phyloP scores from a whole-genome alignment of 2,888 invertebrate genomes.

The Sycophila texana region DNA sequence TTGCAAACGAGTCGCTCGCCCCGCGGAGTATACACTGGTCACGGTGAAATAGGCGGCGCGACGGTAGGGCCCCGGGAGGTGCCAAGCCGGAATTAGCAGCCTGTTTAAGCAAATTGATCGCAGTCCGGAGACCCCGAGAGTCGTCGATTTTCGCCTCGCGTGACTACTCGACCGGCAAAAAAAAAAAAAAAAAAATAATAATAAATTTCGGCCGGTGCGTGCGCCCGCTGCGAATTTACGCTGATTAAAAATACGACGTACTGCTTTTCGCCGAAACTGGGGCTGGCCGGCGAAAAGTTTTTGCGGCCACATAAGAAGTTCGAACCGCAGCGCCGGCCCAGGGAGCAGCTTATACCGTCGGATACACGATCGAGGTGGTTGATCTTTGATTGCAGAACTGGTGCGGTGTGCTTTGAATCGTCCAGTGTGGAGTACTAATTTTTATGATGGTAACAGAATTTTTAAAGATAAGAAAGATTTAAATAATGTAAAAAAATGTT shows the following conservation, averaged over 20 bases:
- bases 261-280: slow-evolving; percentile 44
- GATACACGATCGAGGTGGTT: not conserved
- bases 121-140: slow-evolving; percentile 12
- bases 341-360: not conserved
- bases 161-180: slow-evolving; percentile 20
- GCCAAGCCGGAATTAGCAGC: slow-evolving; percentile 69
- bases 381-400: not conserved
- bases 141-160: slow-evolving; percentile 65
- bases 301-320: no score
- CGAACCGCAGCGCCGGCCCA: no score
- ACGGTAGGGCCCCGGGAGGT: slow-evolving; percentile 55
- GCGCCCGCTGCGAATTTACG: slow-evolving; percentile 36
- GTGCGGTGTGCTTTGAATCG: not conserved
- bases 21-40: not conserved
- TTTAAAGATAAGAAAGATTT: no score
- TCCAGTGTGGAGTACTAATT: no score
- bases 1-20: not conserved
- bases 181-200: no score
- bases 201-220: not conserved
- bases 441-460: no score
- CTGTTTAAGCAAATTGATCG: slow-evolving; percentile 73
- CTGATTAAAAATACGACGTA: slow-evolving; percentile 53
- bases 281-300: no score
- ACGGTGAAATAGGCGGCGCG: not conserved
- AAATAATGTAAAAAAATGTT: no score